Evolutionary conservation across 2,113 vertebrate species (phyloP).

Genomic region (Calcarius ornatus): DNA sequence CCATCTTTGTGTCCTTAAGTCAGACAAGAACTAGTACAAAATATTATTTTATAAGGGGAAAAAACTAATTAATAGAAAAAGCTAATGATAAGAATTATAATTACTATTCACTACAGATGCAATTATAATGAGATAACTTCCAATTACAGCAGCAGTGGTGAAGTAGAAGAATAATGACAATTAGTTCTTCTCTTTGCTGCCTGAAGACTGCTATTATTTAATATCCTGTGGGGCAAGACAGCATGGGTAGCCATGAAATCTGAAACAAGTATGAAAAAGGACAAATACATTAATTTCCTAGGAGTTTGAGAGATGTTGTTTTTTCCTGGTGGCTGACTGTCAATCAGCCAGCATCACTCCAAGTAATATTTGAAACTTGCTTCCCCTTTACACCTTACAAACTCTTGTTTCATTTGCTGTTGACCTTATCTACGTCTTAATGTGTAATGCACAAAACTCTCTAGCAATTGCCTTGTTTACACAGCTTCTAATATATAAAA

Average conservation of each 20-base stretch:
- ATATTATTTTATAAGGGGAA: constrained; percentile 40
- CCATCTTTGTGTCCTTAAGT: background rate
- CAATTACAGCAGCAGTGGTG: constrained; percentile 59
- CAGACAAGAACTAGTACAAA: constrained; percentile 19
- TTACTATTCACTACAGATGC: constrained; percentile 65
- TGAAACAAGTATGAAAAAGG: background rate
- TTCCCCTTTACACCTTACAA: background rate
- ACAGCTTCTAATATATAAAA: background rate
- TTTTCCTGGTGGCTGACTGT: background rate
- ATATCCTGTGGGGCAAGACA: constrained; percentile 52
- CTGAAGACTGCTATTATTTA: constrained; percentile 58
- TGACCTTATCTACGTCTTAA: background rate
- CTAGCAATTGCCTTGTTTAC: background rate
- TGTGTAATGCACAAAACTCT: background rate
- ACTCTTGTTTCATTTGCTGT: background rate
- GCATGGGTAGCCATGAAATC: background rate
- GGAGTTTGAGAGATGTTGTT: background rate
- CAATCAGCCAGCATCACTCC: background rate
- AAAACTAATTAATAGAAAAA: constrained; percentile 67
- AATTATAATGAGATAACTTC: constrained; percentile 72
- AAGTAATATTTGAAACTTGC: background rate
- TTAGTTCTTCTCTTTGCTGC: constrained; percentile 54
- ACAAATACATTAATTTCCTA: constrained; percentile 20
- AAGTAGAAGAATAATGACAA: constrained; percentile 43
- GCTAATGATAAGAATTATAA: constrained; percentile 71